These are phyloP conservation scores for Pedionomus torquatus DNA, from an alignment of 2,113 vertebrate species.

Conservation along the genomic window DNA sequence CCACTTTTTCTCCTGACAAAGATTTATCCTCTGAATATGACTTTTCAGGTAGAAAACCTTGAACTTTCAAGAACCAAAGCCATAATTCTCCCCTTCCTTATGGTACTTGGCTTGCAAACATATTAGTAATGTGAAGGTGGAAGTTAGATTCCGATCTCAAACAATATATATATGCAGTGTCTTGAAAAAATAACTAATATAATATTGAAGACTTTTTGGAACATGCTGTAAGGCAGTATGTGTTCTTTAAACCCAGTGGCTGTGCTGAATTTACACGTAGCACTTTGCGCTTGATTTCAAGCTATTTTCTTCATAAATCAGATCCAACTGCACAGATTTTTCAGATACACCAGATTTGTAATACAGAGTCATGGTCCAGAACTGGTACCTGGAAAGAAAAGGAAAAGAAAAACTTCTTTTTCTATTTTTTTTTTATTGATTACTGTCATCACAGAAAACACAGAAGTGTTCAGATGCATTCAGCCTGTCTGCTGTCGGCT, in stretches of 20 bases:
- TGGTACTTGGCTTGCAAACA: neutral
- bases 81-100: neutral
- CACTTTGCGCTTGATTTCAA: neutral
- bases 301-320: neutral
- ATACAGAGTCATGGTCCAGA: neutral
- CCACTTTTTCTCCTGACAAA: neutral
- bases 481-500: neutral
- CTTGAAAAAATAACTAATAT: neutral
- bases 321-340: neutral
- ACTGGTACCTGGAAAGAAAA: neutral
- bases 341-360: neutral
- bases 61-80: neutral
- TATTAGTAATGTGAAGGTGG: neutral
- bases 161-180: neutral
- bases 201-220: constrained; percentile 6
- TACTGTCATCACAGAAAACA: neutral
- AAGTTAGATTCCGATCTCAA: neutral
- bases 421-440: neutral
- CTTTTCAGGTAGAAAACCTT: neutral
- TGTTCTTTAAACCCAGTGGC: neutral
- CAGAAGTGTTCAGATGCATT: neutral
- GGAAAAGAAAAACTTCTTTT: neutral
- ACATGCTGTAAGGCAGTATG: neutral
- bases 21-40: neutral
- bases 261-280: neutral